phyloP scores from a whole-genome alignment of 2,113 vertebrate species.

The Varanus komodoensis region DNA sequence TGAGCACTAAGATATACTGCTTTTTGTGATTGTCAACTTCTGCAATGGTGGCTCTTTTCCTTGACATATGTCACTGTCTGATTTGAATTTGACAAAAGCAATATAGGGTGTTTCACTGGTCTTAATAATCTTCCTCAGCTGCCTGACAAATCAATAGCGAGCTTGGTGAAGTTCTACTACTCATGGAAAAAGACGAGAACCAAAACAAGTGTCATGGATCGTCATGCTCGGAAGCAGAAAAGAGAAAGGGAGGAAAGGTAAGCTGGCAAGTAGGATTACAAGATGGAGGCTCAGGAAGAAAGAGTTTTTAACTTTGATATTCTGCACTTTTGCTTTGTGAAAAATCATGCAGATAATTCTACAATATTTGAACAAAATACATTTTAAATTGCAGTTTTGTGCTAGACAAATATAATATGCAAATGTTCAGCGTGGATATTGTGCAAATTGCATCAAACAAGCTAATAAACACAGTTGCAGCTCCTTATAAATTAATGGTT shows the following conservation, averaged over 20 bases:
- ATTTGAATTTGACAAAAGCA: background rate
- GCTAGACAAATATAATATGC: background rate
- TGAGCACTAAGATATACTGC: background rate
- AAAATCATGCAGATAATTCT: background rate
- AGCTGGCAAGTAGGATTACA: slow-evolving; percentile 32
- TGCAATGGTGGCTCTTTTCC: background rate
- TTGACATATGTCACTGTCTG: background rate
- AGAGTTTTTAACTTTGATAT: background rate
- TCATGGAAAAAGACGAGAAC: slow-evolving; percentile 98
- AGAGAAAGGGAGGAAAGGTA: slow-evolving; percentile 92
- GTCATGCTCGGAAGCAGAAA: slow-evolving; percentile 93
- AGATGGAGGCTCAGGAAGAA: background rate
- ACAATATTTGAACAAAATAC: background rate
- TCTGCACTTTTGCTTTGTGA: background rate
- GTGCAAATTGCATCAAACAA: too few species aligned
- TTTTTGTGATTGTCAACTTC: background rate
- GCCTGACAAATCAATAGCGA: slow-evolving; percentile 95
- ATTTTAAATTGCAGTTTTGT: background rate
- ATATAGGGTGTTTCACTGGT: background rate
- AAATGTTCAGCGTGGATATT: background rate
- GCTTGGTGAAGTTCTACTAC: slow-evolving; percentile 96
- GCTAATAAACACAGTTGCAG: background rate
- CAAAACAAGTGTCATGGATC: slow-evolving; percentile 97
- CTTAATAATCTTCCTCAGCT: slow-evolving; percentile 80
- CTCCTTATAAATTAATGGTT: background rate